Evolutionary conservation across 2,797 vertebrate genomes (phyloP).

Genomic region (Ctenopoma kingsleyae): DNA sequence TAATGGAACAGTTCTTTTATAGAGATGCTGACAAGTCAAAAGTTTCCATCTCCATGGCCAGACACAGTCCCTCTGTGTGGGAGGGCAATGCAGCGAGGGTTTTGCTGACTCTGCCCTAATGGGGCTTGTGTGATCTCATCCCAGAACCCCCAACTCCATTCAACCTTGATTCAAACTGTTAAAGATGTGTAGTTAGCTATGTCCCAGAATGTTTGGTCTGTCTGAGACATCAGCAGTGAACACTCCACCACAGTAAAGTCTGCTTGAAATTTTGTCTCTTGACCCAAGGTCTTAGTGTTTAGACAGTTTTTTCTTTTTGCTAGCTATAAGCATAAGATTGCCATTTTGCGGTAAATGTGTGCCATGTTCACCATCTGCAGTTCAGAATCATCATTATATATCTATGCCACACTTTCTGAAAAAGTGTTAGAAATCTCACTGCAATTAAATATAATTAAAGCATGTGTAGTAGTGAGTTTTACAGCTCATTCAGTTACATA

Average conservation of each 20-base stretch:
- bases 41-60: conserved; percentile 70
- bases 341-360: not conserved
- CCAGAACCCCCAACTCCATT: conserved; percentile 44
- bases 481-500: too few species aligned
- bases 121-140: conserved; percentile 72
- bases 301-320: not conserved
- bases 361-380: not conserved
- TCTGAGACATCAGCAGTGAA: conserved; percentile 37
- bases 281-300: not conserved
- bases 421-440: not conserved
- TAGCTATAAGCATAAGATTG: not conserved
- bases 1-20: conserved; percentile 37
- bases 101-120: conserved; percentile 73
- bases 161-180: conserved; percentile 49
- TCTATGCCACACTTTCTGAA: not conserved
- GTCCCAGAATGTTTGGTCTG: conserved; percentile 31
- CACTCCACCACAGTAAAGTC: not conserved
- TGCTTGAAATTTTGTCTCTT: conserved; percentile 9
- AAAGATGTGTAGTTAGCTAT: conserved; percentile 38
- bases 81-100: conserved; percentile 57
- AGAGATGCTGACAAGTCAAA: conserved; percentile 67
- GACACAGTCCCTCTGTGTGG: conserved; percentile 63
- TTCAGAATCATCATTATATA: not conserved
- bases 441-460: not conserved
- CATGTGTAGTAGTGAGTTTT: not conserved